These are phyloP conservation scores for Lysandra bellargus DNA, from an alignment of 2,888 invertebrate species.

Conservation along the genomic window DNA sequence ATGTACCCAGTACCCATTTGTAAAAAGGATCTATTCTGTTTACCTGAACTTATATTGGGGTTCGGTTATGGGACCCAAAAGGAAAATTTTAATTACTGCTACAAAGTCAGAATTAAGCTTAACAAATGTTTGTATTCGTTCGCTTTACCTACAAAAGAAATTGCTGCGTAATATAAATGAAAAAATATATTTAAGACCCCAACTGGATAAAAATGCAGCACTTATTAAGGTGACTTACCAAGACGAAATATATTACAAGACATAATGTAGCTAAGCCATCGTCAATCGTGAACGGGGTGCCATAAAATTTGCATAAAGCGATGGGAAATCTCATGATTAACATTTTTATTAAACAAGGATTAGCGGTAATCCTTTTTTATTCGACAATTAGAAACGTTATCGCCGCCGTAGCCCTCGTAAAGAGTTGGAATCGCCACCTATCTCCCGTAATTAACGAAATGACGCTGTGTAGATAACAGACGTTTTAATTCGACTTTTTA, in stretches of 20 bases:
- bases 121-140: background rate
- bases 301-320: conserved; percentile 73
- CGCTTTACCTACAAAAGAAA: background rate
- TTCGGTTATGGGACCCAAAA: conserved; percentile 28
- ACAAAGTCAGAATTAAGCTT: conserved; percentile 25
- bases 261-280: conserved; percentile 41
- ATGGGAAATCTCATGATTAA: conserved; percentile 75
- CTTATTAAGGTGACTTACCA: conserved; percentile 27
- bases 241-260: conserved; percentile 37
- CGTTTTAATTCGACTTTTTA: conserved; percentile 58
- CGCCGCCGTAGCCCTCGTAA: conserved; percentile 70
- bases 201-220: background rate
- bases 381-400: conserved; percentile 78
- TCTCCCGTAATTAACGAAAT: conserved; percentile 72
- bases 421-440: conserved; percentile 71
- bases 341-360: conserved; percentile 80
- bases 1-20: conserved; percentile 65
- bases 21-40: conserved; percentile 61
- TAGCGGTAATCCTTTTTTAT: conserved; percentile 78
- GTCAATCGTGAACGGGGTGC: conserved; percentile 56
- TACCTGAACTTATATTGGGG: conserved; percentile 48
- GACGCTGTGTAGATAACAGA: conserved; percentile 61
- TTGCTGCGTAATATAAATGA: background rate
- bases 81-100: conserved; percentile 35
- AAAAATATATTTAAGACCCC: background rate